These are phyloP conservation scores for Rhea pennata DNA, from an alignment of 2,113 vertebrate species.

Conservation along the genomic window DNA sequence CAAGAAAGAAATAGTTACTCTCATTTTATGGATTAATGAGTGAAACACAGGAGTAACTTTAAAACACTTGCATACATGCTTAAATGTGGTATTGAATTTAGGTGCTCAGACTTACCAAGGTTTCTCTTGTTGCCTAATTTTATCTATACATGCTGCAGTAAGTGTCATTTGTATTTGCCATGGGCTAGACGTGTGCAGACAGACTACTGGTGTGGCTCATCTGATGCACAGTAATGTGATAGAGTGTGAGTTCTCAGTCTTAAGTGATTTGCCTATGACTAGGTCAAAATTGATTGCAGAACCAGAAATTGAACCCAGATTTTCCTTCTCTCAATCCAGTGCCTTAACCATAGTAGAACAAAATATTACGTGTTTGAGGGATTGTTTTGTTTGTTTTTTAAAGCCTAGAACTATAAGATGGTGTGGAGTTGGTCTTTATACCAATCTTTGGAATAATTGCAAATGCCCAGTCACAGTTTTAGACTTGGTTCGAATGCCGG, in stretches of 20 bases:
- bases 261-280: background rate
- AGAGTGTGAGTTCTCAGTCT: background rate
- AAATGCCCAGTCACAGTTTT: constrained; percentile 58
- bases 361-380: constrained; percentile 31
- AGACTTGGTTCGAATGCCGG: constrained; percentile 60
- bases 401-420: constrained; percentile 42
- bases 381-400: background rate
- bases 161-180: background rate
- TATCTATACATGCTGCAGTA: background rate
- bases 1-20: background rate
- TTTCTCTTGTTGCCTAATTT: constrained; percentile 12
- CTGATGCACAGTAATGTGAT: background rate
- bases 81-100: constrained; percentile 10
- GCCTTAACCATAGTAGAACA: constrained; percentile 63
- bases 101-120: background rate
- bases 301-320: constrained; percentile 68
- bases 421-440: constrained; percentile 57
- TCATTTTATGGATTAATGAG: background rate
- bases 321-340: constrained; percentile 72
- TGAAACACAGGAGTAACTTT: background rate
- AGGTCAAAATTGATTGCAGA: constrained; percentile 52
- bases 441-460: constrained; percentile 41
- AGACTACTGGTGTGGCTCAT: background rate
- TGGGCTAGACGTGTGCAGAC: background rate
- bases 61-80: background rate